Evolutionary conservation across 2,888 invertebrate genomes (phyloP).

Genomic region (Perdita meconis): DNA sequence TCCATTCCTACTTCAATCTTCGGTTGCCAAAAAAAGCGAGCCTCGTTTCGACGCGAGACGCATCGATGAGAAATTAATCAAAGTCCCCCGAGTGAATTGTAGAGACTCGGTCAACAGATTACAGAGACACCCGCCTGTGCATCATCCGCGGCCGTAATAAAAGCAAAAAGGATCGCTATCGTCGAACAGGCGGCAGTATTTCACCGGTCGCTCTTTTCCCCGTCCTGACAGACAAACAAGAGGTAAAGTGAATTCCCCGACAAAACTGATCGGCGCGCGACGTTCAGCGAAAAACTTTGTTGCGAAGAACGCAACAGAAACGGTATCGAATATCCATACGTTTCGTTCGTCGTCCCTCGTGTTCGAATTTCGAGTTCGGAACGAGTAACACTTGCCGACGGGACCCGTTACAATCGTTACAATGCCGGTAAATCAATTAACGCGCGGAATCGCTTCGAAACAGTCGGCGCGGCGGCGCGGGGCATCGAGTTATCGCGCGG

Average conservation of each 20-base stretch:
- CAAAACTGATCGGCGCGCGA: neutral
- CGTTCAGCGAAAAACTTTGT: neutral
- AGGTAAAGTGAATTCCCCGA: slow-evolving; percentile 33
- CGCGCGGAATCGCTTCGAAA: too few relatives aligned
- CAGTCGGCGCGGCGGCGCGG: too few relatives aligned
- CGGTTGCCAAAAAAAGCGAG: neutral
- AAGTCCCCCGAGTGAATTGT: slow-evolving; percentile 46
- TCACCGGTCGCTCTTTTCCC: neutral
- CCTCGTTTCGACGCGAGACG: neutral
- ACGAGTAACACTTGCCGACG: too few relatives aligned
- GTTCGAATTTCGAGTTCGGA: too few relatives aligned
- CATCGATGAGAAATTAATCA: slow-evolving; percentile 41
- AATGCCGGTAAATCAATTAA: too few relatives aligned
- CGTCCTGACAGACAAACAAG: slow-evolving; percentile 13
- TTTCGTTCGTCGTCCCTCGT: too few relatives aligned
- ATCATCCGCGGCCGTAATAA: slow-evolving; percentile 35
- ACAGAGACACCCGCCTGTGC: slow-evolving; percentile 35
- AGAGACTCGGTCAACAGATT: slow-evolving; percentile 42
- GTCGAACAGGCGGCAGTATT: slow-evolving; percentile 8
- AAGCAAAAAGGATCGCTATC: slow-evolving; percentile 11
- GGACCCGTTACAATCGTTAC: too few relatives aligned
- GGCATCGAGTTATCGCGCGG: neutral
- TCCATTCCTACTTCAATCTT: neutral
- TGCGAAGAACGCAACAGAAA: neutral
- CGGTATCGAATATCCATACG: too few relatives aligned